Base-by-base conservation (phyloP, 2,888 invertebrate genomes). In the Lepidocyrtinus sp. region DNA sequence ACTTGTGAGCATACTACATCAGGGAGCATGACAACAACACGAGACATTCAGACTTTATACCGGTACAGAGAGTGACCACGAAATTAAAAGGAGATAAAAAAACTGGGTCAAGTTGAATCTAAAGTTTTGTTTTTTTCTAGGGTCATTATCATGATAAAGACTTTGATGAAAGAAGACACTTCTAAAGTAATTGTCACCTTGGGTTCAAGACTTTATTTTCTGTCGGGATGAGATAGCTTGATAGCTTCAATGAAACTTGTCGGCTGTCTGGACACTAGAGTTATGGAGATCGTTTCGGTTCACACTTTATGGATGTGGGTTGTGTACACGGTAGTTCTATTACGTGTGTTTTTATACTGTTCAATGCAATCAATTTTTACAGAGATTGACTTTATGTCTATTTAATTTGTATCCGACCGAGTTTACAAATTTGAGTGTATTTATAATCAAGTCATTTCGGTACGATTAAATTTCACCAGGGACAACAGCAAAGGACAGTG, bases 21-120 rank as follows among this genome's bases (percentile, higher is more conserved):
- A 21, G 5, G 36, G 36, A 36, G 5, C 12, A 3, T 72, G 71
- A 77, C 71, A 77, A 68, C 55, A 73, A 78, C 78, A 78, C 78
- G 78, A 78, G 78, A 19, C 73, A 73, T 7, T n/a, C n/a, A n/a
- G n/a, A n/a, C n/a, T n/a, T n/a, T n/a, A n/a, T n/a, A n/a, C n/a
- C n/a, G n/a, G n/a, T n/a, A n/a, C n/a, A n/a, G n/a, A n/a, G n/a
- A n/a, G n/a, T n/a, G n/a, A n/a, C n/a, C n/a, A n/a, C n/a, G n/a
- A n/a, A n/a, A n/a, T n/a, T n/a, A n/a, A n/a, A n/a, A n/a, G n/a
- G n/a, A n/a, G 21, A 3, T 0, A 65, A 24, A 2, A n/a, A 74
- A 77, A 61, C 61, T 72, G 64, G 77, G 72, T 77, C 72, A 77
- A 61, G 59, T 21, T 50, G 59, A 59, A 21, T 59, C 36, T 36